These are phyloP conservation scores for Rissa tridactyla DNA, from an alignment of 2,113 vertebrate species.

Conservation along the genomic window DNA sequence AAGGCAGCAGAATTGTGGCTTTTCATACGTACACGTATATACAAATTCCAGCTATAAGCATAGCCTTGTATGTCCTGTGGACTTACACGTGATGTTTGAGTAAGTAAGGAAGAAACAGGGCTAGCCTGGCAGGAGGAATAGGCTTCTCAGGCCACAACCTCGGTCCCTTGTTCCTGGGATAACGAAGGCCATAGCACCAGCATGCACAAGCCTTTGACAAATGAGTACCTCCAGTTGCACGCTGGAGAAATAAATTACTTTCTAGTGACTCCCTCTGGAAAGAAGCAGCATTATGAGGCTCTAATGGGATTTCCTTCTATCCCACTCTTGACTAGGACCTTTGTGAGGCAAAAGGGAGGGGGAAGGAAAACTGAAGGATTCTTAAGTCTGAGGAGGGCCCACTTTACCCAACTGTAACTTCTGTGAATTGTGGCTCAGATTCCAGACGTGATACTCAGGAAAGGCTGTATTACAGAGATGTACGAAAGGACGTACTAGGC, in stretches of 20 bases:
- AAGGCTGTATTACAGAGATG: not conserved
- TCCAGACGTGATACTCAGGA: not conserved
- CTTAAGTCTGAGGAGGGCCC: not conserved
- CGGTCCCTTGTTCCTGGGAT: not conserved
- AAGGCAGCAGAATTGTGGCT: not conserved
- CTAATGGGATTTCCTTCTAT: constrained; percentile 45
- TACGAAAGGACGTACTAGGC: not conserved
- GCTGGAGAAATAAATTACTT: constrained; percentile 35
- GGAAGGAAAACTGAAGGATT: not conserved
- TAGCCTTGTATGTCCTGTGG: not conserved
- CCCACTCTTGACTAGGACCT: not conserved
- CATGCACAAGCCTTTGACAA: not conserved
- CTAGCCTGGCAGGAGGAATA: not conserved
- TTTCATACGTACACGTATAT: not conserved
- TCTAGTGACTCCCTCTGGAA: constrained; percentile 57
- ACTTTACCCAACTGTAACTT: not conserved
- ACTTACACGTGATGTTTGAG: not conserved
- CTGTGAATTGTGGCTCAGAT: not conserved
- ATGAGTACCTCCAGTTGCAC: not conserved
- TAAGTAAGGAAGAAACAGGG: not conserved
- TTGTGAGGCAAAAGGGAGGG: not conserved
- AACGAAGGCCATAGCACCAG: not conserved
- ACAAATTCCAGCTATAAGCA: not conserved
- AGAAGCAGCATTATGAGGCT: constrained; percentile 37
- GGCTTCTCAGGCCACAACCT: constrained; percentile 1